These are phyloP conservation scores for Cossypha caffra DNA, from an alignment of 2,797 vertebrate species.

Conservation along the genomic window DNA sequence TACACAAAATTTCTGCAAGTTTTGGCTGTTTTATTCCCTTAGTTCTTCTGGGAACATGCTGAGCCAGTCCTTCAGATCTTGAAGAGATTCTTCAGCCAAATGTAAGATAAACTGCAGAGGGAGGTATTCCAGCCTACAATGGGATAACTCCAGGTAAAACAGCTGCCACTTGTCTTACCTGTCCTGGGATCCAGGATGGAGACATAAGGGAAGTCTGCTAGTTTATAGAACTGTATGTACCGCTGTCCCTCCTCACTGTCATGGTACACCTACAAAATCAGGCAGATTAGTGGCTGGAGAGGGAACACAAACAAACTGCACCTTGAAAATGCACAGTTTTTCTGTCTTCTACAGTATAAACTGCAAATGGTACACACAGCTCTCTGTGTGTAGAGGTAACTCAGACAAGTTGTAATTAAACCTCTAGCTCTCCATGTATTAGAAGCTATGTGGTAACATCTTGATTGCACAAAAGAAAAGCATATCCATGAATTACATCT, in stretches of 20 bases:
- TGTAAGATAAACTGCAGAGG: not conserved
- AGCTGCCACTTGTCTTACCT: conserved; percentile 79
- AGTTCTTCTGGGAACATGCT: not conserved
- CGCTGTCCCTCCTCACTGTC: conserved; percentile 98
- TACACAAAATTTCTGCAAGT: not conserved
- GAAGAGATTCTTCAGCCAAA: not conserved
- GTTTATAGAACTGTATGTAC: conserved; percentile 98
- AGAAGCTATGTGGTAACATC: rapidly evolving
- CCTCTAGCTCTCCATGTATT: not conserved
- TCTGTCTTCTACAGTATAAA: not conserved
- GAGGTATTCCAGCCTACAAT: not conserved
- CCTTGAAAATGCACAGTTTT: not conserved
- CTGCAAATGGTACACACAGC: not conserved
- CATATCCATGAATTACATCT: not conserved
- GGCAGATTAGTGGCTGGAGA: not conserved
- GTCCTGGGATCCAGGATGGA: conserved; percentile 98
- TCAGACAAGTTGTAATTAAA: not conserved
- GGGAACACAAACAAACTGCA: not conserved
- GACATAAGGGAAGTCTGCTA: conserved; percentile 98
- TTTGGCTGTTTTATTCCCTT: not conserved
- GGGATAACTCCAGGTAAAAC: not conserved
- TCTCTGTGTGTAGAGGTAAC: not conserved
- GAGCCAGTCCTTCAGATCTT: not conserved
- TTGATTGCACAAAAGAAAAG: not conserved
- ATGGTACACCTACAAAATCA: conserved; percentile 89